A percentile compares a stretch with the other conserved stretches of the same genome.
phyloP scores from a whole-genome alignment of 2,797 vertebrate species.

The Xenentodon cancila region DNA sequence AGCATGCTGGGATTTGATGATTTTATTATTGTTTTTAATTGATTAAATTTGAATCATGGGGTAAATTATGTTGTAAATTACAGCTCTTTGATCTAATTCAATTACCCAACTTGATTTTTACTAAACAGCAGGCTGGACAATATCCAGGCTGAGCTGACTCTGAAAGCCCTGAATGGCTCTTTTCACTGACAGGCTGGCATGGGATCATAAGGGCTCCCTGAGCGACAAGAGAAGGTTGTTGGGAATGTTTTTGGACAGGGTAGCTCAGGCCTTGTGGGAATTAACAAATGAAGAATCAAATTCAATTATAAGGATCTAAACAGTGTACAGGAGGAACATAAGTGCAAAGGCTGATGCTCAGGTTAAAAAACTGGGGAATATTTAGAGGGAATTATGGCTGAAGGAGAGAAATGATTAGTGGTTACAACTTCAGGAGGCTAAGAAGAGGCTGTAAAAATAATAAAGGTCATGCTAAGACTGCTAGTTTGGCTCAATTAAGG shows the following conservation, averaged over 20 bases:
- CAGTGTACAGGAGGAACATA: too few relatives aligned
- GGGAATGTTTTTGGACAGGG: conserved; percentile 34
- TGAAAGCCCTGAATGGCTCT: conserved; percentile 29
- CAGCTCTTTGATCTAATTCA: not conserved
- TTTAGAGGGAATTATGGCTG: too few relatives aligned
- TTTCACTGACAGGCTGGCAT: conserved; percentile 37
- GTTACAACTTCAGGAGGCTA: too few relatives aligned
- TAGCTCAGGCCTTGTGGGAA: not conserved
- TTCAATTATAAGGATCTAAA: not conserved
- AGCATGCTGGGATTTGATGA: too few relatives aligned
- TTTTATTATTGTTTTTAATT: too few relatives aligned
- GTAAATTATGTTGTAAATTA: too few relatives aligned
- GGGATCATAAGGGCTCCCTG: not conserved
- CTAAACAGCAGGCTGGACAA: too few relatives aligned
- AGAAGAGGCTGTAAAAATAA: not conserved
- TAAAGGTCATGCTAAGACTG: not conserved
- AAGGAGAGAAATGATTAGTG: too few relatives aligned
- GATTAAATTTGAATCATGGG: too few relatives aligned
- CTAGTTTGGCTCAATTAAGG: not conserved
- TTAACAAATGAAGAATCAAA: not conserved
- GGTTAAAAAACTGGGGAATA: too few relatives aligned
- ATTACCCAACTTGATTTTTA: not conserved
- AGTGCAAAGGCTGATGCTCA: too few relatives aligned
- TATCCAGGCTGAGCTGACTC: not conserved
- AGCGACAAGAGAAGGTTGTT: conserved; percentile 9